phyloP scores from a whole-genome alignment of 1,140 invertebrate species.

The Anagrus nilaparvatae region DNA sequence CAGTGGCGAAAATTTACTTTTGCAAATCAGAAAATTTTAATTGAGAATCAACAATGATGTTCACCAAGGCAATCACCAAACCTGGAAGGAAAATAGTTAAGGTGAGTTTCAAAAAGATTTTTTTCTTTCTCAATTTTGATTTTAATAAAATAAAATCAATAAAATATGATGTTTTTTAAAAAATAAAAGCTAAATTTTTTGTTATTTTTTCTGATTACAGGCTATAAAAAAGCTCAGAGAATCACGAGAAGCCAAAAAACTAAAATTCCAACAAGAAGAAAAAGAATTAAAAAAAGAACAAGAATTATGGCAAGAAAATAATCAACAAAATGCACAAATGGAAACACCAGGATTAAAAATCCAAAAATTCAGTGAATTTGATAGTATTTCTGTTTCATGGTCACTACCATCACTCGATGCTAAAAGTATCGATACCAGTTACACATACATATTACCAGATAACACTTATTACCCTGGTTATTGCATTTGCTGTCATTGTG shows the following conservation, averaged over 20 bases:
- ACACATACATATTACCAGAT: slow-evolving; percentile 31
- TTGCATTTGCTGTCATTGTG: slow-evolving; percentile 32
- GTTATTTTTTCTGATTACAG: slow-evolving; percentile 18
- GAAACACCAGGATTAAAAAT: too few relatives aligned
- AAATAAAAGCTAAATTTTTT: not conserved
- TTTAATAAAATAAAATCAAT: not conserved
- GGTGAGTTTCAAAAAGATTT: slow-evolving; percentile 22
- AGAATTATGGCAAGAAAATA: too few relatives aligned
- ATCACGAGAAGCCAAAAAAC: slow-evolving; percentile 22
- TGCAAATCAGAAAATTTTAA: too few relatives aligned
- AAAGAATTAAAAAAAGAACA: too few relatives aligned
- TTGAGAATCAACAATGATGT: too few relatives aligned
- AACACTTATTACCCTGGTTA: slow-evolving; percentile 23
- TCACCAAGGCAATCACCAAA: slow-evolving; percentile 32
- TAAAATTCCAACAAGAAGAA: slow-evolving; percentile 13
- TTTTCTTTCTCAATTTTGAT: not conserved
- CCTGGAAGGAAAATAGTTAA: slow-evolving; percentile 35
- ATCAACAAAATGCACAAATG: too few relatives aligned
- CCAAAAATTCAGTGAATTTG: too few relatives aligned
- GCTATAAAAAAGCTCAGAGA: slow-evolving; percentile 33
- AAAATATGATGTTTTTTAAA: too few relatives aligned
- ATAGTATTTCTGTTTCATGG: slow-evolving; percentile 30
- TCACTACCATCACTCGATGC: slow-evolving; percentile 32
- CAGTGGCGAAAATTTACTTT: too few relatives aligned
- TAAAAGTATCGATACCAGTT: slow-evolving; percentile 36